Evolutionary conservation across 1,140 invertebrate genomes (phyloP).

Genomic region (Chionoecetes opilio): DNA sequence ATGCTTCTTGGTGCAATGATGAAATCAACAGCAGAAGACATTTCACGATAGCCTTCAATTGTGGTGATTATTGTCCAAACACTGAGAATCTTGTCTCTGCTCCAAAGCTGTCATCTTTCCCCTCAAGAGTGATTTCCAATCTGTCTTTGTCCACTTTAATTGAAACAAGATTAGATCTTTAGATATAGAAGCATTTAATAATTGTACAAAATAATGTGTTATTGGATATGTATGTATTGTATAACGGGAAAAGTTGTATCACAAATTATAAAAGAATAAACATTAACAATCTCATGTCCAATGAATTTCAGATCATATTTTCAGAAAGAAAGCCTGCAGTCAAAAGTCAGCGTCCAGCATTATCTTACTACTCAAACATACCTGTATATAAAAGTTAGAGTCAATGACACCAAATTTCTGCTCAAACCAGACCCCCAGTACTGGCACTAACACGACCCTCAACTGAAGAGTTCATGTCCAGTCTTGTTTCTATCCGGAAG

Average conservation of each 20-base stretch:
- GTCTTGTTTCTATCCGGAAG: constrained; percentile 80
- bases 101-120: constrained; percentile 81
- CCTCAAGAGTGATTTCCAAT: constrained; percentile 78
- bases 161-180: not conserved
- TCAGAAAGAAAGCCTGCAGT: too few relatives aligned
- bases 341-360: too few relatives aligned
- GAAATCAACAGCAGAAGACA: constrained; percentile 71
- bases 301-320: too few relatives aligned
- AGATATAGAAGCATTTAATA: too few relatives aligned
- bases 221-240: too few relatives aligned
- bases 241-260: too few relatives aligned
- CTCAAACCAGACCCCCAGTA: constrained; percentile 78
- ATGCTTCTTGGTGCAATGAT: constrained; percentile 34
- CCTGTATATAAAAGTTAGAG: constrained; percentile 77
- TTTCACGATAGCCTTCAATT: constrained; percentile 81
- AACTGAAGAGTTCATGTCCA: constrained; percentile 82
- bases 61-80: constrained; percentile 78
- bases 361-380: constrained; percentile 2
- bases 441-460: constrained; percentile 80
- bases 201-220: too few relatives aligned
- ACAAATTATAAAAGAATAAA: too few relatives aligned
- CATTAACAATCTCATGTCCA: too few relatives aligned
- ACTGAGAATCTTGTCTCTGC: constrained; percentile 79
- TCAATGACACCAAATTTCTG: constrained; percentile 80
- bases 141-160: constrained; percentile 76